A percentile compares a stretch with the other conserved stretches of the same genome.
These are phyloP conservation scores for Aegithalos caudatus DNA, from an alignment of 2,113 vertebrate genomes.

Conservation along the genomic window DNA sequence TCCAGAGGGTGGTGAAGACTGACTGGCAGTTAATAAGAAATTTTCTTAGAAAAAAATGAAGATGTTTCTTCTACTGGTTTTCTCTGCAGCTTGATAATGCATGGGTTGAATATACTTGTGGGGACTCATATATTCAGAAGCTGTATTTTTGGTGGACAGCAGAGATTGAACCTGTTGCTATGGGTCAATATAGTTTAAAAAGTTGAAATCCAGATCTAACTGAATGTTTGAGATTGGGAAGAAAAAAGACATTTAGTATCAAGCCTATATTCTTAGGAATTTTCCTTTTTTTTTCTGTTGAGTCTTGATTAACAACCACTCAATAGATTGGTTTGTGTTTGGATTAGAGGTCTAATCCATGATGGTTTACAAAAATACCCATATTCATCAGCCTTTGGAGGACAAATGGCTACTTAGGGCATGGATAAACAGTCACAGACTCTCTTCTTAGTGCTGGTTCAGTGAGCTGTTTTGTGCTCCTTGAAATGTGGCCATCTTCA, in stretches of 20 bases:
- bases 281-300: not conserved
- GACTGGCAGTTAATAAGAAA: not conserved
- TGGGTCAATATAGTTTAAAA: not conserved
- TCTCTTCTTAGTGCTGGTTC: not conserved
- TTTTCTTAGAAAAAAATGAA: not conserved
- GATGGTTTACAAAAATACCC: not conserved
- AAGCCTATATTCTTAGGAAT: not conserved
- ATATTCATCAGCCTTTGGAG: not conserved
- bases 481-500: not conserved
- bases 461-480: not conserved
- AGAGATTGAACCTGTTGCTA: not conserved
- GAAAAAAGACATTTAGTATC: accelerated
- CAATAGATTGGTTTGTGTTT: not conserved
- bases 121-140: not conserved
- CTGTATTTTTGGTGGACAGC: not conserved
- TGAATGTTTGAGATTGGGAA: not conserved
- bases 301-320: not conserved
- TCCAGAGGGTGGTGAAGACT: not conserved
- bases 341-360: not conserved
- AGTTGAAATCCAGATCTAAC: not conserved
- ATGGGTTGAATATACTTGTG: not conserved
- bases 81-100: not conserved
- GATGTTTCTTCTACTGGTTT: not conserved
- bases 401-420: not conserved
- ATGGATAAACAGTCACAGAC: not conserved